These are phyloP conservation scores for Nesometra sesokonis DNA, from an alignment of 35 echinoderm and acorn worm species.

Conservation along the genomic window DNA sequence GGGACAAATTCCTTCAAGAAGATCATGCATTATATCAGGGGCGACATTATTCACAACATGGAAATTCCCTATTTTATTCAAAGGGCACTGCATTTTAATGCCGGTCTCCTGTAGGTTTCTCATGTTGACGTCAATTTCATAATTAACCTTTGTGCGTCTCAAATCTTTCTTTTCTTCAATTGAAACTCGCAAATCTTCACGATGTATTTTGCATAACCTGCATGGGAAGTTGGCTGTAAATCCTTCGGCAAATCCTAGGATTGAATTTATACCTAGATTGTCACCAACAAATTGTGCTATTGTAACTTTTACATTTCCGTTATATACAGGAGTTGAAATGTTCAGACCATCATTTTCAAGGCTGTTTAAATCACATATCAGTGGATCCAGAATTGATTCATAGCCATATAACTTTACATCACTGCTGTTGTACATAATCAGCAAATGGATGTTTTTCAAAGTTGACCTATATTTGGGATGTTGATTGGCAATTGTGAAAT, in stretches of 20 bases:
- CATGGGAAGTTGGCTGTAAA: conserved; percentile 5
- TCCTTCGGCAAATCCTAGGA: not conserved
- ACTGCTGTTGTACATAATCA: too few relatives aligned
- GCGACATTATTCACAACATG: conserved; percentile 4
- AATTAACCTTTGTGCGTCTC: too few relatives aligned
- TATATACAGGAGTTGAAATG: not conserved
- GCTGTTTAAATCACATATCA: not conserved
- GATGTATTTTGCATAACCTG: conserved; percentile 12
- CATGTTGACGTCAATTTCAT: not conserved
- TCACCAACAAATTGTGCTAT: conserved; percentile 15
- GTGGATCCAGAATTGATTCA: not conserved
- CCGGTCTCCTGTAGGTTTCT: not conserved
- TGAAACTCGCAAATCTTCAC: too few relatives aligned
- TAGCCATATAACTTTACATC: conserved; percentile 7
- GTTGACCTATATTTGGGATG: conserved; percentile 20
- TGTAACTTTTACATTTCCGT: not conserved
- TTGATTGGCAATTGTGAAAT: conserved; percentile 22
- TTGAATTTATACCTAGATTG: conserved; percentile 19
- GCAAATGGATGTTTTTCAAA: too few relatives aligned
- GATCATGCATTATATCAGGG: conserved; percentile 24
- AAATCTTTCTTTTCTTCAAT: too few relatives aligned
- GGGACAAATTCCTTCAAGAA: conserved; percentile 10
- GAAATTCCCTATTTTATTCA: conserved; percentile 1
- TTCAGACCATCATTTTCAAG: conserved; percentile 7
- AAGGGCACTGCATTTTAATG: not conserved